Percentiles rank a stretch among this genome's conserved stretches.
phyloP scores from a whole-genome alignment of 1,140 invertebrate genomes.

The Megathymus violae region DNA sequence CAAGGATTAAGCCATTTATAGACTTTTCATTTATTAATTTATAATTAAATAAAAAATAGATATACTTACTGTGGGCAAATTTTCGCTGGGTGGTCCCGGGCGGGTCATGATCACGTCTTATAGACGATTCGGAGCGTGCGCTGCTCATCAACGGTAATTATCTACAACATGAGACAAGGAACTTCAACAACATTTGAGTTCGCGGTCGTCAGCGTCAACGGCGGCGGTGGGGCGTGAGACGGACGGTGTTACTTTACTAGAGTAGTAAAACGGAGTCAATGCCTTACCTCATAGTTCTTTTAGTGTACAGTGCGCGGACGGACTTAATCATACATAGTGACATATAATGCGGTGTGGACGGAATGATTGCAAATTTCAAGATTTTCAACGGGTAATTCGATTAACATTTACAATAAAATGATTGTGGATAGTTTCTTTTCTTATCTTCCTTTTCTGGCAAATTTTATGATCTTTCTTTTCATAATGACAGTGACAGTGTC shows the following conservation, averaged over 20 bases:
- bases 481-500: conserved; percentile 7
- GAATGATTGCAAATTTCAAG: conserved; percentile 4
- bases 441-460: not conserved
- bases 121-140: conserved; percentile 40
- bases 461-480: conserved; percentile 9
- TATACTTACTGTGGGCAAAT: conserved; percentile 86
- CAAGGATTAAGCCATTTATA: too few species aligned
- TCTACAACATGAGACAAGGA: conserved; percentile 42
- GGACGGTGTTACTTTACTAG: not conserved
- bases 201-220: too few species aligned
- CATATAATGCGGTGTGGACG: conserved; percentile 16
- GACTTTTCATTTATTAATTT: not conserved
- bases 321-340: not conserved
- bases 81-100: conserved; percentile 91
- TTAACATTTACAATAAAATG: conserved; percentile 35
- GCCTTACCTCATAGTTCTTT: conserved; percentile 25
- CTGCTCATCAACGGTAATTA: conserved; percentile 49
- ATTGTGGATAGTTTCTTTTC: conserved; percentile 9
- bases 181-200: conserved; percentile 2
- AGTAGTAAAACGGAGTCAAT: not conserved
- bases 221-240: not conserved
- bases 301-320: conserved; percentile 9
- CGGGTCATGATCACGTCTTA: conserved; percentile 83
- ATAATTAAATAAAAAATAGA: not conserved
- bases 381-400: not conserved